Conservation (phyloP, 1,140 invertebrate species). For the Drepana arcuata region DNA sequence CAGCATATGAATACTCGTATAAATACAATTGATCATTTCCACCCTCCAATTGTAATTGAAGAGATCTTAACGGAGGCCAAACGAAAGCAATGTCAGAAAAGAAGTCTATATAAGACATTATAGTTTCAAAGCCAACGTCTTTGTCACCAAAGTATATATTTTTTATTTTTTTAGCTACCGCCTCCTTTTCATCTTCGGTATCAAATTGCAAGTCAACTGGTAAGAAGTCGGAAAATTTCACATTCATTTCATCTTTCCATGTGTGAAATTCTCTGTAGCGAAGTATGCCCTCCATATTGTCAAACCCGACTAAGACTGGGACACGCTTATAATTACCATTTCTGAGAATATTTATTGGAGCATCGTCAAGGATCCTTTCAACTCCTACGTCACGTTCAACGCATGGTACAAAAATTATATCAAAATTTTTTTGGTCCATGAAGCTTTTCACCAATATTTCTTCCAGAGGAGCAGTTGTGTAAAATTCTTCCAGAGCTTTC, state of each 20-base stretch:
- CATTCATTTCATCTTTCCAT: conserved; percentile 38
- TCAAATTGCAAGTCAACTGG: conserved; percentile 33
- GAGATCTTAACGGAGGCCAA: conserved; percentile 25
- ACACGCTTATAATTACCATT: conserved; percentile 29
- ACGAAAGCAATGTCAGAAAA: conserved; percentile 32
- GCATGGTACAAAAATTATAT: conserved; percentile 37
- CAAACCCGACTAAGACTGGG: conserved; percentile 37
- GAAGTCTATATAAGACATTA: conserved; percentile 34
- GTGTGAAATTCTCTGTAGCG: conserved; percentile 24
- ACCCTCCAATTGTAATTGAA: conserved; percentile 21
- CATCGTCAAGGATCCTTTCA: conserved; percentile 33
- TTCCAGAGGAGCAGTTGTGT: conserved; percentile 28
- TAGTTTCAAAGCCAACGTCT: conserved; percentile 19
- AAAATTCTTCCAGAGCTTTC: conserved; percentile 33
- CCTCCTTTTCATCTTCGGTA: conserved; percentile 16
- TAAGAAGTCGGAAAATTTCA: conserved; percentile 38
- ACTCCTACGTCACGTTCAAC: conserved; percentile 32
- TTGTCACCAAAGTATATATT: conserved; percentile 26
- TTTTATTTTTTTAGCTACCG: conserved; percentile 20
- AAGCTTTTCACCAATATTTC: conserved; percentile 11
- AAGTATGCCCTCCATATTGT: conserved; percentile 36
- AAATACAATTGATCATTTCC: conserved; percentile 31
- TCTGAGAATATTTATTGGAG: conserved; percentile 32
- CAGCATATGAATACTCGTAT: conserved; percentile 33
- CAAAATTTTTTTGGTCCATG: conserved; percentile 8